These are phyloP conservation scores for Sesia bembeciformis DNA, from an alignment of 2,888 invertebrate species.

Conservation along the genomic window DNA sequence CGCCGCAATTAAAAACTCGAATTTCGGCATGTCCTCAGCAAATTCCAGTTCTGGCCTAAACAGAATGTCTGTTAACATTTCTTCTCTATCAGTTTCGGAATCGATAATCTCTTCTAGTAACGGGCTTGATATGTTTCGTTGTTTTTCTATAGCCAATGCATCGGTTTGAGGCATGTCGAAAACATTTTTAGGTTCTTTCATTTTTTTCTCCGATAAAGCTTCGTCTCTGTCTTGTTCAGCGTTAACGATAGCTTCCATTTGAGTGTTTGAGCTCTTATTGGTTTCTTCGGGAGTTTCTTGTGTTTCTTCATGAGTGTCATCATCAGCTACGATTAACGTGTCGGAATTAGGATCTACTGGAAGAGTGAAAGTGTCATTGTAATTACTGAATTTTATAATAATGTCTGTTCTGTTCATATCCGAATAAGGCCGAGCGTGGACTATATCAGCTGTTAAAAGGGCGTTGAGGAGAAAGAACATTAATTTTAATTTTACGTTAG, in stretches of 20 bases:
- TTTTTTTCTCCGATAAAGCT: slow-evolving; percentile 38
- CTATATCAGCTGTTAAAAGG: slow-evolving; percentile 49
- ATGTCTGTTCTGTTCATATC: slow-evolving; percentile 30
- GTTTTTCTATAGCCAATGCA: slow-evolving; percentile 38
- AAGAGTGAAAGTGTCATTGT: slow-evolving; percentile 44
- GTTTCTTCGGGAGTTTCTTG: slow-evolving; percentile 34
- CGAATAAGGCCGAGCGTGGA: slow-evolving; percentile 51
- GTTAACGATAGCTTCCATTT: slow-evolving; percentile 50
- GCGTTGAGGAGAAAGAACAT: slow-evolving; percentile 58
- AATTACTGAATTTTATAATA: slow-evolving; percentile 35
- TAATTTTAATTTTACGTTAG: slow-evolving; percentile 66
- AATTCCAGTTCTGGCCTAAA: slow-evolving; percentile 53
- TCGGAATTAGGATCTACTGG: slow-evolving; percentile 57
- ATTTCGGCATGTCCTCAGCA: slow-evolving; percentile 44
- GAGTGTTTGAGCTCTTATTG: slow-evolving; percentile 43
- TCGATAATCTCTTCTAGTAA: slow-evolving; percentile 62
- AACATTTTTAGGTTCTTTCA: slow-evolving; percentile 24
- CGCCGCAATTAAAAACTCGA: slow-evolving; percentile 59
- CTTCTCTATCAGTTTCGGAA: slow-evolving; percentile 64
- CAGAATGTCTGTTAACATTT: slow-evolving; percentile 56
- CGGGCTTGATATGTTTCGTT: slow-evolving; percentile 61
- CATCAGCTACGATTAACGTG: slow-evolving; percentile 52
- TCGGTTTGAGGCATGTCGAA: slow-evolving; percentile 33
- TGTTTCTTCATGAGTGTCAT: slow-evolving; percentile 16
- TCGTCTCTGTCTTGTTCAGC: slow-evolving; percentile 58